Evolutionary conservation across 2,113 vertebrate species (phyloP).

Genomic region (Peromyscus maniculatus): DNA sequence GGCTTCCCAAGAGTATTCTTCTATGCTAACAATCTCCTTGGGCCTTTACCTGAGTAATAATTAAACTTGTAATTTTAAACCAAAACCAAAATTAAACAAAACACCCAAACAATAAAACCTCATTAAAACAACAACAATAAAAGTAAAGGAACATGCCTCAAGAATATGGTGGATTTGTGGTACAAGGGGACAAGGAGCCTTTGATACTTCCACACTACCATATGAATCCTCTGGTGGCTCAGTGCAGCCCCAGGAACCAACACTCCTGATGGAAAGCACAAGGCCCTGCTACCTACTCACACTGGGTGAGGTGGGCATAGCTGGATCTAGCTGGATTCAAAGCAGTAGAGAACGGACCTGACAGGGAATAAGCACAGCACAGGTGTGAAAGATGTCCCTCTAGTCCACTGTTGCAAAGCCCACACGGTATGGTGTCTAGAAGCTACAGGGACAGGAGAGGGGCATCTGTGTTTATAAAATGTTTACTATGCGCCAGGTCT

Average conservation of each 20-base stretch:
- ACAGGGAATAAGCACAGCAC: background rate
- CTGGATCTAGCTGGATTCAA: conserved; percentile 13
- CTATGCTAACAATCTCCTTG: conserved; percentile 40
- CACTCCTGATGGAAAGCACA: background rate
- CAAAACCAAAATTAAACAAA: conserved; percentile 63
- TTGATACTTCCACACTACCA: background rate
- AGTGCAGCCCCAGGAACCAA: background rate
- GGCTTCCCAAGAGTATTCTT: conserved; percentile 59
- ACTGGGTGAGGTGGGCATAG: background rate
- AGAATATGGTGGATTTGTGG: conserved; percentile 10
- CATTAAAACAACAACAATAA: conserved; percentile 55
- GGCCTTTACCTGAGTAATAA: conserved; percentile 69
- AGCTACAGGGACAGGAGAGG: background rate
- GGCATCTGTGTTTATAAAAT: conserved; percentile 12
- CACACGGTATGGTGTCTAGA: background rate
- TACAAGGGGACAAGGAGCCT: conserved; percentile 48
- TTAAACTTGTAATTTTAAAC: conserved; percentile 68
- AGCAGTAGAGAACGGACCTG: background rate
- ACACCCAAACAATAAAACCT: background rate
- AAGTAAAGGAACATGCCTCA: conserved; percentile 24
- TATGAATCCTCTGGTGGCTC: background rate
- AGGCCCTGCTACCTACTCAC: conserved; percentile 10
- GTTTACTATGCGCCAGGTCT: background rate
- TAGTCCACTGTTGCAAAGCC: background rate
- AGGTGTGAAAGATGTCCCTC: background rate